Base-by-base conservation (phyloP, 2,797 vertebrate genomes). In the Neostethus bicornis region DNA sequence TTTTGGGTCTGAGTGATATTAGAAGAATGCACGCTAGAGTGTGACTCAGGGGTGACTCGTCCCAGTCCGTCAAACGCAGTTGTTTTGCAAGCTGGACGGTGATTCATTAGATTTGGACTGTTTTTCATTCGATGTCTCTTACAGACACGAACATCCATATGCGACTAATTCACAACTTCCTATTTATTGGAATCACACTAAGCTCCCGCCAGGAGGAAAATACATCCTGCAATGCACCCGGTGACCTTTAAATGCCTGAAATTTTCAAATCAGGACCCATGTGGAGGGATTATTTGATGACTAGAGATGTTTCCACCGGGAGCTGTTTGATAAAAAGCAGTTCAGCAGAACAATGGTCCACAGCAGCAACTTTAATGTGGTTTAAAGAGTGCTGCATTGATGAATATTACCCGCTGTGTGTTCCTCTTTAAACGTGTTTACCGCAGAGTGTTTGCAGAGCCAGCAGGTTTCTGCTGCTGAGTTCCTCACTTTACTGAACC, bases 21-120 rank as follows among this genome's bases (percentile, higher is more conserved):
- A 38, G 25, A 37, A 51, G 82, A 88, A 90, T 84, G 63, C 53
- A 56, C 39, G 35, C 64, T 39, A 7, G 11, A 53, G 43, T 57
- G 70, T 91, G 89, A 92, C 66, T 91, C 87, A 89, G 66, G 37
- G 34, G 73, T 74, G 75, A 82, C 67, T 54, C 28, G 60, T 48
- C 45, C 52, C 39, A 63, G 70, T 67, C 38, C 51, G 73, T 83
- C 80, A 58, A 73, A 68, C 34, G 21, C 46, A 26, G 47, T 77
- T 77, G 71, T 80, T 87, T 85, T 83, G 61, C 70, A 44, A 68
- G 50, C 77, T 52, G 53, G 44, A 51, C 4, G 2, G 49, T 85
- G 76, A 79, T 52, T 85, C 81, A 83, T 41, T 11, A 17, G 39
- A 39, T 79, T 70, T 79, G 14, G 74, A 77, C 49, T 81, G 35